phyloP scores from a whole-genome alignment of 1,140 invertebrate species.

The Brachionus asplanchnoidis region DNA sequence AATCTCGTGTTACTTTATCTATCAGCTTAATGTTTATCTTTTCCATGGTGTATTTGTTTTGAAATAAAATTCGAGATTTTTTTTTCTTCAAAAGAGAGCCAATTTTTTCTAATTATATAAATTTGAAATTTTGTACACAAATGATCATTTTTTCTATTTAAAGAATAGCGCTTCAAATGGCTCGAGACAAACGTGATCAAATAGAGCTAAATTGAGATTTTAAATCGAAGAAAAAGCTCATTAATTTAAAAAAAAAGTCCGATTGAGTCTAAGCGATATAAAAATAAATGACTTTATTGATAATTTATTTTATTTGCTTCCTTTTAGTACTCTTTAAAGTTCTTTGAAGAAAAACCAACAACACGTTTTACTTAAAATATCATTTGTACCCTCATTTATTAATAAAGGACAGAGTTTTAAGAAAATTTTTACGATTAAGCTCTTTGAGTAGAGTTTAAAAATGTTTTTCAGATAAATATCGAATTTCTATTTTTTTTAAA shows the following conservation, averaged over 20 bases:
- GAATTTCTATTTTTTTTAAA: neutral
- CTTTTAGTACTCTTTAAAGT: neutral
- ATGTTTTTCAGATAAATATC: neutral
- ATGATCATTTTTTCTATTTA: neutral
- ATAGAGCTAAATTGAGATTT: neutral
- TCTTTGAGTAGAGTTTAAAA: neutral
- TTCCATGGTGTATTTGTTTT: neutral
- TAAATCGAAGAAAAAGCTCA: neutral
- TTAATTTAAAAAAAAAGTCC: neutral
- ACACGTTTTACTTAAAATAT: neutral
- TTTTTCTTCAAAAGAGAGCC: neutral
- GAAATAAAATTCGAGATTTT: neutral
- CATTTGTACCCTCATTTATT: neutral
- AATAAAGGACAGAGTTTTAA: neutral
- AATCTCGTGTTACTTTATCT: conserved; percentile 1
- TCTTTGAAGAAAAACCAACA: neutral
- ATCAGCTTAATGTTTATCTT: neutral
- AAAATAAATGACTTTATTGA: neutral
- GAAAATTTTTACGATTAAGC: neutral
- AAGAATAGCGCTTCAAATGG: neutral
- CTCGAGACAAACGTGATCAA: neutral
- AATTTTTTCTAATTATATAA: neutral
- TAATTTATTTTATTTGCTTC: neutral
- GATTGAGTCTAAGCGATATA: neutral
- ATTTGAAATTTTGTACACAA: conserved; percentile 4